Evolutionary conservation across 2,888 invertebrate species (phyloP).

Genomic region (Euzetes globulus): DNA sequence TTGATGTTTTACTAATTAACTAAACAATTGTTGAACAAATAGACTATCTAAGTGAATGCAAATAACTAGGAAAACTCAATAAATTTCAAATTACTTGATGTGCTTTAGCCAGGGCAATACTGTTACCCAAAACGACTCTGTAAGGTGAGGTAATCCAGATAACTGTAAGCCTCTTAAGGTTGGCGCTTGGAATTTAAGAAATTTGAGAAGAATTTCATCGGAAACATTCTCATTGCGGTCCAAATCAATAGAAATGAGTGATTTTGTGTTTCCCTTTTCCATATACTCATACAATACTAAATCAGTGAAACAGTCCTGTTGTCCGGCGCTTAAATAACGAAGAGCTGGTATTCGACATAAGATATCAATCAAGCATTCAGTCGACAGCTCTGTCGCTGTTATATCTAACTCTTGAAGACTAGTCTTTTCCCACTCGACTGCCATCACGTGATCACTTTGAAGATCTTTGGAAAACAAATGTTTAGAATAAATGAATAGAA

Average conservation of each 20-base stretch:
- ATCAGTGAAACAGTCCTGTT: constrained; percentile 95
- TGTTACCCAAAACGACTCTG: constrained; percentile 96
- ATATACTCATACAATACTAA: constrained; percentile 83
- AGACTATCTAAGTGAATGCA: not conserved
- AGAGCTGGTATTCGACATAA: constrained; percentile 75
- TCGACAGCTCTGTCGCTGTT: constrained; percentile 88
- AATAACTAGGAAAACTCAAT: no score
- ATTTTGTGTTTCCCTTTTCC: constrained; percentile 67
- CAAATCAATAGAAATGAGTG: constrained; percentile 78
- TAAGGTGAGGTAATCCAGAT: constrained; percentile 94
- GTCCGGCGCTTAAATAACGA: constrained; percentile 77
- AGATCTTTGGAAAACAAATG: constrained; percentile 56
- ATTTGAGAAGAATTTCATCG: constrained; percentile 84
- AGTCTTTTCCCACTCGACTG: constrained; percentile 97
- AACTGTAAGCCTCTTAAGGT: constrained; percentile 80
- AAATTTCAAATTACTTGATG: constrained; percentile 64
- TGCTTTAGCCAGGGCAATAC: constrained; percentile 83
- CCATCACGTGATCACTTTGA: constrained; percentile 83
- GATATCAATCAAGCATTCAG: constrained; percentile 88
- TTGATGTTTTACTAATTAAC: no score
- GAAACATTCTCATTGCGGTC: constrained; percentile 90
- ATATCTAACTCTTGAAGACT: constrained; percentile 85
- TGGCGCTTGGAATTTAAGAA: constrained; percentile 78
- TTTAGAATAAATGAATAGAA: not conserved
- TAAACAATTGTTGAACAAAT: not conserved